Evolutionary conservation across 2,113 vertebrate species (phyloP).

Genomic region (Ancistrus triradiatus): DNA sequence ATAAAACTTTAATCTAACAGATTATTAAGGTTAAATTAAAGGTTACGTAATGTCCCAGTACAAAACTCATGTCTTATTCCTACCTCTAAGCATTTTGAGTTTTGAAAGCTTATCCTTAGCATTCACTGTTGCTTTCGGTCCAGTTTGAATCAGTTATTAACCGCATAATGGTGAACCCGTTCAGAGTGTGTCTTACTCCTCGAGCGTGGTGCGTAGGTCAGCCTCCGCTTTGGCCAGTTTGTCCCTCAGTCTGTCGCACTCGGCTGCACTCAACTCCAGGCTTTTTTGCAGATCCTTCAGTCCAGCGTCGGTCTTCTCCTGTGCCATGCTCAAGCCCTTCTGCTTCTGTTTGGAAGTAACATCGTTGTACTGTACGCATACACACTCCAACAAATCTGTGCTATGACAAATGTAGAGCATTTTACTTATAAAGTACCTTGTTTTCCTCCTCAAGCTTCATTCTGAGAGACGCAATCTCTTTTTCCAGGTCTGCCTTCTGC

Average conservation of each 20-base stretch:
- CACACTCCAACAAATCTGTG: no score
- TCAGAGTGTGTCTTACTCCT: slow-evolving; percentile 78
- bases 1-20: no score
- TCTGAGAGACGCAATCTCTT: slow-evolving; percentile 75
- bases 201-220: slow-evolving; percentile 81
- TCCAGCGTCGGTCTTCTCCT: slow-evolving; percentile 62
- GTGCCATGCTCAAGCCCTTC: slow-evolving; percentile 69
- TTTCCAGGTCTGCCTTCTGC: slow-evolving; percentile 79
- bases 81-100: no score
- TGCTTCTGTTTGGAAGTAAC: no score
- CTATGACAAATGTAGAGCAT: background rate
- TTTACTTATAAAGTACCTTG: slow-evolving; percentile 64
- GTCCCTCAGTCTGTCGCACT: slow-evolving; percentile 70
- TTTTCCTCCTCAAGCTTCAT: slow-evolving; percentile 77
- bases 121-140: no score
- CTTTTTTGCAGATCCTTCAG: slow-evolving; percentile 72
- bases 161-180: no score
- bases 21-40: no score
- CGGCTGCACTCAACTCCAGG: slow-evolving; percentile 66
- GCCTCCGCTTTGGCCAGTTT: slow-evolving; percentile 78
- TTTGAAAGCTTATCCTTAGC: no score
- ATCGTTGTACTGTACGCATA: no score
- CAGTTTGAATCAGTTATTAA: no score
- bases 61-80: no score
- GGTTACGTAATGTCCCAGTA: no score